These are phyloP conservation scores for Falco peregrinus DNA, from an alignment of 2,797 vertebrate species.

Conservation along the genomic window DNA sequence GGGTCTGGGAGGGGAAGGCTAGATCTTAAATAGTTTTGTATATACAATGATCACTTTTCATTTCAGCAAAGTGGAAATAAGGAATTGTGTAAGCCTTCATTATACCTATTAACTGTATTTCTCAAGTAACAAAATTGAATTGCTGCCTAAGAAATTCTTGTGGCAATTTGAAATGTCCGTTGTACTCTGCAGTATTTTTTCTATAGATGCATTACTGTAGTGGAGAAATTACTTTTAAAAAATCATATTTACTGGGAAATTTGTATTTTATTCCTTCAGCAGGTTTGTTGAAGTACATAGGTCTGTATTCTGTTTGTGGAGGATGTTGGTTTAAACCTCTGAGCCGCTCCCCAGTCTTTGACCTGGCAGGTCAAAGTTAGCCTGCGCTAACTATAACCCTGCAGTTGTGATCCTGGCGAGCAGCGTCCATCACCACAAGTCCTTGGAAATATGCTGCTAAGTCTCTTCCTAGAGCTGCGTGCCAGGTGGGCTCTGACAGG, in stretches of 20 bases:
- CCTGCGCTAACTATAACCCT: not conserved
- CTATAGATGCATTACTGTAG: not conserved
- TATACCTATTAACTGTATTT: not conserved
- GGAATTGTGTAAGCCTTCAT: not conserved
- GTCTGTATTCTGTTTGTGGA: not conserved
- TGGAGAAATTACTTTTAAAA: not conserved
- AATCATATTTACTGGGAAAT: not conserved
- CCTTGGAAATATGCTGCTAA: not conserved
- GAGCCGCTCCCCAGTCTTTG: not conserved
- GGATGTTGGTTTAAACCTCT: not conserved
- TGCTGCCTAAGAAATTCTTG: not conserved
- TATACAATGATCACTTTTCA: not conserved
- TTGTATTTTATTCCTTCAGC: not conserved
- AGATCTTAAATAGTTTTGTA: not conserved
- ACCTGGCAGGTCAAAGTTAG: too few relatives aligned
- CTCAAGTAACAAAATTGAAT: not conserved
- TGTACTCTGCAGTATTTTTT: not conserved
- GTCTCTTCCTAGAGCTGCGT: not conserved
- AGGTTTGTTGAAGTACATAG: not conserved
- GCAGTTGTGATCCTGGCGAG: fast-evolving
- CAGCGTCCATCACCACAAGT: not conserved
- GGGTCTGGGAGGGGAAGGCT: not conserved
- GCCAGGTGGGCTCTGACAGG: not conserved
- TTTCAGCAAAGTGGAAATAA: not conserved
- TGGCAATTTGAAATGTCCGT: not conserved